Evolutionary conservation across 2,888 invertebrate genomes (phyloP).

Genomic region (Cabera pusaria): DNA sequence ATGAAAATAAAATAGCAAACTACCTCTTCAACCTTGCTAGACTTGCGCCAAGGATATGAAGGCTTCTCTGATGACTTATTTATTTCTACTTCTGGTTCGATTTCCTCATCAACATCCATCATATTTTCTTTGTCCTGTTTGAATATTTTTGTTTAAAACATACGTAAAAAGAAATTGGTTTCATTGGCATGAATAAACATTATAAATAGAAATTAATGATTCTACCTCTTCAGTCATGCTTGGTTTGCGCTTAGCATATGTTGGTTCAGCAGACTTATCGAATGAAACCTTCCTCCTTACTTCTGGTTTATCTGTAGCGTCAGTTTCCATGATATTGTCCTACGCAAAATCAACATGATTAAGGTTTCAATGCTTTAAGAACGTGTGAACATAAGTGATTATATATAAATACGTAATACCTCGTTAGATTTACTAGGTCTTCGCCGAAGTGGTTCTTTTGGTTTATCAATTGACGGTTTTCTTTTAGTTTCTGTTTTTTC

Average conservation of each 20-base stretch:
- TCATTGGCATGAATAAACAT: no score
- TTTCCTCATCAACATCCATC: slow-evolving; percentile 27
- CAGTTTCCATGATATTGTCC: slow-evolving; percentile 36
- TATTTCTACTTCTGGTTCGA: slow-evolving; percentile 28
- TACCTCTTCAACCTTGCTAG: slow-evolving; percentile 29
- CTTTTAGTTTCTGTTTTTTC: slow-evolving; percentile 44
- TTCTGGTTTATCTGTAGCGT: slow-evolving; percentile 37
- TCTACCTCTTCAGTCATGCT: slow-evolving; percentile 43
- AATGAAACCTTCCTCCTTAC: slow-evolving; percentile 39
- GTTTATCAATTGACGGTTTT: slow-evolving; percentile 39
- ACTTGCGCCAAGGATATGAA: slow-evolving; percentile 24
- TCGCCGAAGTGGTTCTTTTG: slow-evolving; percentile 44
- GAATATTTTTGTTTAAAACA: slow-evolving; percentile 1
- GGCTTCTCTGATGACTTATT: slow-evolving; percentile 37
- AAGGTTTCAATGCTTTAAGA: no score
- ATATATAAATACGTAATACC: slow-evolving; percentile 32
- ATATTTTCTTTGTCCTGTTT: slow-evolving; percentile 39
- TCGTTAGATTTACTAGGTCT: slow-evolving; percentile 45
- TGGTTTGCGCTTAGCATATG: slow-evolving; percentile 32
- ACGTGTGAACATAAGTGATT: slow-evolving; percentile 2
- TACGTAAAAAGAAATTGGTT: no score
- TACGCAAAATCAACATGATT: slow-evolving; percentile 9
- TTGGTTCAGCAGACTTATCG: slow-evolving; percentile 37
- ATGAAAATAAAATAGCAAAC: background rate
- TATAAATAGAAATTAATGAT: background rate